A percentile compares a stretch with the other conserved stretches of the same genome.
phyloP scores from a whole-genome alignment of 2,797 vertebrate genomes.

The Arrhamphus sclerolepis region DNA sequence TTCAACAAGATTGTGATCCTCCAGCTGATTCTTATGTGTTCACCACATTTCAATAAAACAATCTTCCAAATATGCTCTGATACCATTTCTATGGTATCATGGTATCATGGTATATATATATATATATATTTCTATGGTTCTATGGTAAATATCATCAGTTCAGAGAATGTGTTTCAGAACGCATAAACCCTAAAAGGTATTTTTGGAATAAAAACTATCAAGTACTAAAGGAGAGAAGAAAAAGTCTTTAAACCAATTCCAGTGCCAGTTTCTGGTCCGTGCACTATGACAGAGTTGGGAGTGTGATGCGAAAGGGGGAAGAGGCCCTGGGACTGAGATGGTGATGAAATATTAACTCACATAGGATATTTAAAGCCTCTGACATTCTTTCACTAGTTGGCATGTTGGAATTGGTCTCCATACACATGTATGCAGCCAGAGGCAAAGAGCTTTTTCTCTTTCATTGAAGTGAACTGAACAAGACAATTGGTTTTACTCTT shows the following conservation, averaged over 20 bases:
- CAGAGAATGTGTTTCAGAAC: neutral
- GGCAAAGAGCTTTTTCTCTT: conserved; percentile 12
- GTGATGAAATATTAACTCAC: conserved; percentile 79
- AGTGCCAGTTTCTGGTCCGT: conserved; percentile 18
- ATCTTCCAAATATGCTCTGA: neutral
- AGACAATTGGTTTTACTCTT: neutral
- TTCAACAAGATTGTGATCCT: conserved; percentile 29
- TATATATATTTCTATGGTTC: no score
- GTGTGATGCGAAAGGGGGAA: conserved; percentile 37
- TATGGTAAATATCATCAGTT: neutral
- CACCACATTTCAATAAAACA: conserved; percentile 14
- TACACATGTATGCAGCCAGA: conserved; percentile 18
- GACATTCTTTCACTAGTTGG: conserved; percentile 58
- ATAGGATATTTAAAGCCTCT: conserved; percentile 72
- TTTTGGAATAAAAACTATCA: neutral
- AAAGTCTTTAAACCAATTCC: neutral
- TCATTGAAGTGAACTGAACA: neutral
- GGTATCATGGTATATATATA: no score
- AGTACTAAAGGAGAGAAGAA: neutral
- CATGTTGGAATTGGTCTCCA: conserved; percentile 42
- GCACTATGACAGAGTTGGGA: conserved; percentile 46
- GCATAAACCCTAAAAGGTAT: neutral
- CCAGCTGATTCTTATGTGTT: conserved; percentile 18
- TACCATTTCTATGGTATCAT: no score
- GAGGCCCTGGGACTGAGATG: conserved; percentile 54